Conservation (phyloP, 2,113 vertebrate species). For the Lipotes vexillifer region DNA sequence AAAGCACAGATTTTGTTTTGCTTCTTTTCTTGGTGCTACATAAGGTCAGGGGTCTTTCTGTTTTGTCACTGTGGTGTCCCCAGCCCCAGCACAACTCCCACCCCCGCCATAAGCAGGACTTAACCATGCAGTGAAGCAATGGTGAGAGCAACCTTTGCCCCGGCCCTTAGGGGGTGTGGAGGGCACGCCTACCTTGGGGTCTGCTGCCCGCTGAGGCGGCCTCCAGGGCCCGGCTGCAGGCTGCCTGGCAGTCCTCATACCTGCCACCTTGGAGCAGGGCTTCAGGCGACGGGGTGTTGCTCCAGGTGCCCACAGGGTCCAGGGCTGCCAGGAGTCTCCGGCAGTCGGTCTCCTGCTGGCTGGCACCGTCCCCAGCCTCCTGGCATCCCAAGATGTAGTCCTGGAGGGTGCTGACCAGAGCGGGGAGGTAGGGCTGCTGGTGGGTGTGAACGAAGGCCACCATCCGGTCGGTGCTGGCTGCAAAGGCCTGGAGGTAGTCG, state of each 20-base stretch:
- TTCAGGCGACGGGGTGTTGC: constrained; percentile 77
- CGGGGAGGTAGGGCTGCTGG: constrained; percentile 84
- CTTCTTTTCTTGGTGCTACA: neutral
- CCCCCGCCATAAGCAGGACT: neutral
- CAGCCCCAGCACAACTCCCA: fast-evolving
- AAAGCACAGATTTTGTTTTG: neutral
- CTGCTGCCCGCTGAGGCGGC: neutral
- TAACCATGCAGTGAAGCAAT: fast-evolving
- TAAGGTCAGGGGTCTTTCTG: neutral
- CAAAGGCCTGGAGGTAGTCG: constrained; percentile 87
- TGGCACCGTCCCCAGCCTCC: neutral
- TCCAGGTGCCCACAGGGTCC: constrained; percentile 71
- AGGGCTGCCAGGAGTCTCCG: constrained; percentile 82
- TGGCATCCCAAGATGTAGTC: constrained; percentile 56
- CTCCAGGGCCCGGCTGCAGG: constrained; percentile 79
- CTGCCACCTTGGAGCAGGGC: constrained; percentile 77
- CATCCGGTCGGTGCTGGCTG: constrained; percentile 65
- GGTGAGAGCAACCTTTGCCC: fast-evolving
- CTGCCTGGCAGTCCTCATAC: constrained; percentile 83
- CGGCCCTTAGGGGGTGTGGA: fast-evolving
- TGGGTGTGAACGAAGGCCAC: constrained; percentile 79
- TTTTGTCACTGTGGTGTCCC: neutral
- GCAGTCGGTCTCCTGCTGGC: constrained; percentile 64
- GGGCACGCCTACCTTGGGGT: neutral
- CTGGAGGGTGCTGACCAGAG: constrained; percentile 79